phyloP scores from a whole-genome alignment of 2,113 vertebrate genomes.

The Rhegmatorhina hoffmannsi region DNA sequence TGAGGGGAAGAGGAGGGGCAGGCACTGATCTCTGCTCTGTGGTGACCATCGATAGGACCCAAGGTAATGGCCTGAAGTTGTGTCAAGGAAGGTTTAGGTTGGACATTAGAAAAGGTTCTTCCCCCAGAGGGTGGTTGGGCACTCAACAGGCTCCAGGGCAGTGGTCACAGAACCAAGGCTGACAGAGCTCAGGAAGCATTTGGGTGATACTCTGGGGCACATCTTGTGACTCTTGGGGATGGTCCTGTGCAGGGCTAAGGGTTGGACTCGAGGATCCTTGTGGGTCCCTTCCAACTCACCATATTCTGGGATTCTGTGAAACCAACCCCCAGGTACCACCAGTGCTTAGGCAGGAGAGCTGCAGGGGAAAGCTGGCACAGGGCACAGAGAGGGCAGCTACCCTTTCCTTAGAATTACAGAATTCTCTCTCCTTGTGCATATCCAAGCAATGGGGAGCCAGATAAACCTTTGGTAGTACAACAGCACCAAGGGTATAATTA shows the following conservation, averaged over 20 bases:
- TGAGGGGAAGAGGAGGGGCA: background rate
- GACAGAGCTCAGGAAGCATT: background rate
- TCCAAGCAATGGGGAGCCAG: background rate
- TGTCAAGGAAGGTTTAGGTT: background rate
- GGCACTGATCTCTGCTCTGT: background rate
- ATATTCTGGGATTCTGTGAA: background rate
- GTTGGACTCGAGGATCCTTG: background rate
- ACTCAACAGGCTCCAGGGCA: background rate
- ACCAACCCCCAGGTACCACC: background rate
- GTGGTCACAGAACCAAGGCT: background rate
- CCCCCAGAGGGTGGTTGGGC: background rate
- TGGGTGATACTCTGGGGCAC: background rate
- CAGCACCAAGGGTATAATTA: background rate
- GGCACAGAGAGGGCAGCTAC: too few relatives aligned
- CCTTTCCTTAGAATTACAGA: background rate
- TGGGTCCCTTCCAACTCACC: background rate
- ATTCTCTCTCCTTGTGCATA: background rate
- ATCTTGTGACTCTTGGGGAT: background rate
- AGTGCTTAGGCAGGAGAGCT: background rate
- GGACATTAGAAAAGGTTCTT: background rate
- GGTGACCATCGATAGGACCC: background rate
- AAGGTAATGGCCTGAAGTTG: background rate
- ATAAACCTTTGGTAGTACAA: background rate
- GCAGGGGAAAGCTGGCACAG: background rate
- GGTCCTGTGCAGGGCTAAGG: background rate